A percentile compares a stretch with the other conserved stretches of the same genome.
Evolutionary conservation across 2,797 vertebrate genomes (phyloP).

Genomic region (Lagodon rhomboides): DNA sequence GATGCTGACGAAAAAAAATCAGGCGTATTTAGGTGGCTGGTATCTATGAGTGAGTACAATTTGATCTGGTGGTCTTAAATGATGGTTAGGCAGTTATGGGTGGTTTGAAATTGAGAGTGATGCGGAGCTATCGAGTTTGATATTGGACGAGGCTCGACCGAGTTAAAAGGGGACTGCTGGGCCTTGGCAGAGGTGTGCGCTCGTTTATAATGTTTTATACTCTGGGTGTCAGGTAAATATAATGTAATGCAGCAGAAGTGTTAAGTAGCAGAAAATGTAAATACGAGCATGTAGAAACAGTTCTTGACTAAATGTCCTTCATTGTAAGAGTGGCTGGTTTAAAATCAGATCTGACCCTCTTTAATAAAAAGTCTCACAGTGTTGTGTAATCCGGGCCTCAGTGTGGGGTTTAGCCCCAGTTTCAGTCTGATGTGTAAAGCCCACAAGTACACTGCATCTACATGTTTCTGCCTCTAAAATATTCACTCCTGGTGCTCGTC

Average conservation of each 20-base stretch:
- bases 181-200: background rate
- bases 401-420: background rate
- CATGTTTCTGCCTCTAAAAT: constrained; percentile 1
- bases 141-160: too few species aligned
- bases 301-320: background rate
- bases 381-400: constrained; percentile 17
- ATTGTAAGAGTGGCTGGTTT: background rate
- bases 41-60: too few species aligned
- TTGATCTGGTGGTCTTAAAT: too few species aligned
- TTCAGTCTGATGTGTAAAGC: constrained; percentile 5
- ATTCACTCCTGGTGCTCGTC: background rate
- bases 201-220: background rate
- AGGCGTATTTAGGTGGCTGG: too few species aligned
- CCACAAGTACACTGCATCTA: background rate
- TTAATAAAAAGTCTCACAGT: background rate
- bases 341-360: background rate
- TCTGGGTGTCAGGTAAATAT: background rate
- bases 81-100: too few species aligned
- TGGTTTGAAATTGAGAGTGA: too few species aligned
- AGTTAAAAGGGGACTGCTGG: too few species aligned
- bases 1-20: too few species aligned
- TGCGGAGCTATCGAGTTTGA: too few species aligned
- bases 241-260: background rate
- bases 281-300: background rate
- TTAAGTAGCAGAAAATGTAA: background rate